Percentiles rank a stretch among this genome's conserved stretches.
These are phyloP conservation scores for Halcyon leucocephala DNA, from an alignment of 2,797 vertebrate genomes.

Conservation along the genomic window DNA sequence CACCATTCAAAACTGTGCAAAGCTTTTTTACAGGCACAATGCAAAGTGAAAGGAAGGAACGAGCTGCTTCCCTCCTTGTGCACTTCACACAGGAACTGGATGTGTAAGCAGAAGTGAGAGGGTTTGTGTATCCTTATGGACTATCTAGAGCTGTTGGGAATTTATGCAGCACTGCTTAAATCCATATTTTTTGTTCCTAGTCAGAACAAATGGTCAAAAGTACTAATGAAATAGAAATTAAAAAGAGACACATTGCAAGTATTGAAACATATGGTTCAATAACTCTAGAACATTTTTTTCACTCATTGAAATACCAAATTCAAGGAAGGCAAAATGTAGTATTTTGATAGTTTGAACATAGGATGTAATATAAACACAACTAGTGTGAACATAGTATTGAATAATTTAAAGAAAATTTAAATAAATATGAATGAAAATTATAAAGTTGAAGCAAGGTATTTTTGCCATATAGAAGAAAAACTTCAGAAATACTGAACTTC, in stretches of 20 bases:
- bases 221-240: background rate
- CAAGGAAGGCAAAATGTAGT: background rate
- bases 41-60: background rate
- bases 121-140: background rate
- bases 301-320: background rate
- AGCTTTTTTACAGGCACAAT: background rate
- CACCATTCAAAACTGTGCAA: background rate
- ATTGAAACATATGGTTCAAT: constrained; percentile 11
- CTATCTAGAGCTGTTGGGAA: background rate
- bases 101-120: background rate
- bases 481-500: background rate
- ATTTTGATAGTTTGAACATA: constrained; percentile 12
- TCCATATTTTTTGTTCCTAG: background rate
- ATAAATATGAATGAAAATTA: background rate
- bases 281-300: background rate
- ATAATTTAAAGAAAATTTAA: background rate
- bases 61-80: background rate
- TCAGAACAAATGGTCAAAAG: constrained; percentile 7
- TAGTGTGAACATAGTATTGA: background rate
- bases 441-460: background rate
- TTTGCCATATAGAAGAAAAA: background rate
- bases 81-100: background rate
- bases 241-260: background rate
- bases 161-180: background rate
- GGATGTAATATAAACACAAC: constrained; percentile 17